Conservation (phyloP, 2,113 vertebrate species). For the Sporophila hypoxantha region DNA sequence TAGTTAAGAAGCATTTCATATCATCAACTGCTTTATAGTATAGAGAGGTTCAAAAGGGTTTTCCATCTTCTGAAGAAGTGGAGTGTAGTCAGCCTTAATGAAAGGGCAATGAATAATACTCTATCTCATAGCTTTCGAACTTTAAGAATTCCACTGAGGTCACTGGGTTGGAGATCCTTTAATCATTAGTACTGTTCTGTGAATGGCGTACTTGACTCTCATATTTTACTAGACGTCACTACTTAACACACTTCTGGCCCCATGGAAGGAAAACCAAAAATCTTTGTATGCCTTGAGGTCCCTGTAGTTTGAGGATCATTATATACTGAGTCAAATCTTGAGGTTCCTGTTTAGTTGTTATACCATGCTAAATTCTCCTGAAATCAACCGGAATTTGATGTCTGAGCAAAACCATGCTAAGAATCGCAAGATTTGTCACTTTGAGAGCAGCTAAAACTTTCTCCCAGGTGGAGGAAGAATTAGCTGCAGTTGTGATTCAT, state of each 20-base stretch:
- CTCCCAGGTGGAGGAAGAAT: not conserved
- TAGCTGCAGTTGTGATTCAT: not conserved
- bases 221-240: slow-evolving; percentile 48
- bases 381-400: not conserved
- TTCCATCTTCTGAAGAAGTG: not conserved
- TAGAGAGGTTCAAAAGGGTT: slow-evolving; percentile 9
- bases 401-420: not conserved
- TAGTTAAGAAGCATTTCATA: not conserved
- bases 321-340: not conserved
- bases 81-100: not conserved
- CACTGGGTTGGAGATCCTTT: slow-evolving; percentile 50
- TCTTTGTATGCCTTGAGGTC: slow-evolving; percentile 16
- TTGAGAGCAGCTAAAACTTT: not conserved
- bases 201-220: slow-evolving; percentile 47
- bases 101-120: slow-evolving; percentile 35
- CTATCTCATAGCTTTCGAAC: slow-evolving; percentile 22
- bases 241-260: slow-evolving; percentile 25
- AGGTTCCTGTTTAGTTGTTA: not conserved
- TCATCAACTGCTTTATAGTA: not conserved
- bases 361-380: not conserved
- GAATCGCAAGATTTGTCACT: not conserved
- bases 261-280: slow-evolving; percentile 25
- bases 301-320: not conserved
- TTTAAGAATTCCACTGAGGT: slow-evolving; percentile 50
- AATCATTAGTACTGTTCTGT: slow-evolving; percentile 43